Evolutionary conservation across 30 jellyfish, hydroid and myxozoan genomes (phyloP).

Genomic region (Phacellophora camtschatica): DNA sequence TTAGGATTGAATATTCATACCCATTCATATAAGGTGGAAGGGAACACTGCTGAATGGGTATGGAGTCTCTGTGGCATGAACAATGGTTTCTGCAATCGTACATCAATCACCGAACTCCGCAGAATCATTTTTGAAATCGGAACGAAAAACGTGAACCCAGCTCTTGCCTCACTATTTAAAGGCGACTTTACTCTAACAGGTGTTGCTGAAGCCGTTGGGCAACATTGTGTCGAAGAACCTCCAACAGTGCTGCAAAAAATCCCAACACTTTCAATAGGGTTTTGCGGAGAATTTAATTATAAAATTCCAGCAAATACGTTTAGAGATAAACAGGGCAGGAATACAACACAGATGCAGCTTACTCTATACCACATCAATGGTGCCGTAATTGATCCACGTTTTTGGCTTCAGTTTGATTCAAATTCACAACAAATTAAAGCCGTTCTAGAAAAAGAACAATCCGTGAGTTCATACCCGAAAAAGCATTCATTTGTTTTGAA

Average conservation of each 20-base stretch:
- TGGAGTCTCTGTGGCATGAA: constrained; percentile 79
- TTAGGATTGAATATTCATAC: constrained; percentile 39
- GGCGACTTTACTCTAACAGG: constrained; percentile 12
- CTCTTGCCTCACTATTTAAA: not conserved
- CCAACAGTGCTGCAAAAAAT: constrained; percentile 27
- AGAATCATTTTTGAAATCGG: constrained; percentile 39
- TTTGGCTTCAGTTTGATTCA: constrained; percentile 69
- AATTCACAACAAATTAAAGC: constrained; percentile 61
- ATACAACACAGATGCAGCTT: constrained; percentile 53
- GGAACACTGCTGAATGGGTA: constrained; percentile 22
- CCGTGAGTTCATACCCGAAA: not conserved
- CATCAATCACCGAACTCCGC: constrained; percentile 21
- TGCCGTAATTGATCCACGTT: not conserved
- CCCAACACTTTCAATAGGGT: constrained; percentile 41
- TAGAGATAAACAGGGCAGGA: constrained; percentile 79
- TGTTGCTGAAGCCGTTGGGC: constrained; percentile 37
- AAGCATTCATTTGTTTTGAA: constrained; percentile 36
- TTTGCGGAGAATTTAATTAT: constrained; percentile 72
- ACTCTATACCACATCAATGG: constrained; percentile 11
- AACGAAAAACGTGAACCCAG: not conserved
- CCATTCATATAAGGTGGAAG: constrained; percentile 30
- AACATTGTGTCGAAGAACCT: constrained; percentile 55
- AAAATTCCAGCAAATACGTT: constrained; percentile 76
- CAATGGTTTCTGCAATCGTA: constrained; percentile 26
- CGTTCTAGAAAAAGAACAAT: constrained; percentile 14